Conservation (phyloP, 1,140 invertebrate genomes). For the Microplitis mediator region DNA sequence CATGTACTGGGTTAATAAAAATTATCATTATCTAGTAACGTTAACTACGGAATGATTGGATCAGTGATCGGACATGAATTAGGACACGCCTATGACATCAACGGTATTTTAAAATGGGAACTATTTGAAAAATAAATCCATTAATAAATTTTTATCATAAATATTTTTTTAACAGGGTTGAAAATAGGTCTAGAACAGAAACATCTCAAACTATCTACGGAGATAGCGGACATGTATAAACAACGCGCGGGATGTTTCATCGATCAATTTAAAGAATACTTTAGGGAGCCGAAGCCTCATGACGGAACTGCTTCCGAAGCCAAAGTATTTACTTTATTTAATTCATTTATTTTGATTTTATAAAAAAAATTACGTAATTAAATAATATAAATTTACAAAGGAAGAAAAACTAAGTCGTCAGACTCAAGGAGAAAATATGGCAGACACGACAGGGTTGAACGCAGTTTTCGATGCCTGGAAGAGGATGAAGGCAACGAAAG, state of each 20-base stretch:
- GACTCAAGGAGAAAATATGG: constrained; percentile 64
- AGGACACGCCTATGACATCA: constrained; percentile 66
- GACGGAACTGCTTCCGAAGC: background rate
- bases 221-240: constrained; percentile 12
- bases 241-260: constrained; percentile 23
- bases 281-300: background rate
- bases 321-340: too few species aligned
- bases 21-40: background rate
- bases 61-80: constrained; percentile 52
- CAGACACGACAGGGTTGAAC: constrained; percentile 66
- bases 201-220: background rate
- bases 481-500: background rate
- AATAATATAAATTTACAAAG: background rate
- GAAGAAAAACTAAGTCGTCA: background rate
- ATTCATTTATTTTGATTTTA: too few species aligned
- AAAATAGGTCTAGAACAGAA: background rate
- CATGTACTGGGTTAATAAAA: too few species aligned
- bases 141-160: too few species aligned
- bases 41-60: constrained; percentile 59
- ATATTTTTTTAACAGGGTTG: background rate
- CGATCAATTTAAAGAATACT: constrained; percentile 25
- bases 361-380: too few species aligned
- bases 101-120: too few species aligned
- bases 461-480: constrained; percentile 61
- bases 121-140: too few species aligned